Evolutionary conservation across 1,140 invertebrate genomes (phyloP).

Genomic region (Teleogryllus occipitalis): DNA sequence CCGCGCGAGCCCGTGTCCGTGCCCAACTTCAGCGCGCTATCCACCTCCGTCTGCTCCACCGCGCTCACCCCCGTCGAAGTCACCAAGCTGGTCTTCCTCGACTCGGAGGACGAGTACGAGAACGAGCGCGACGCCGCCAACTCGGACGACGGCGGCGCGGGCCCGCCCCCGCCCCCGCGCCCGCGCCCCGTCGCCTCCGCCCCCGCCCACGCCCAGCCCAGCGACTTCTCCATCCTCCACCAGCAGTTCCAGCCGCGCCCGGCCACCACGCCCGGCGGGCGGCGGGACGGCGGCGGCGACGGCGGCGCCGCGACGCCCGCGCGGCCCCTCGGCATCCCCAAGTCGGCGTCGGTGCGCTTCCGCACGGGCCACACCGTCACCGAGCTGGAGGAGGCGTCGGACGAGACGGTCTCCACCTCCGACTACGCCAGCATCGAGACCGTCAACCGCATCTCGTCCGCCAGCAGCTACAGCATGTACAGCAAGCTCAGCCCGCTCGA

Average conservation of each 20-base stretch:
- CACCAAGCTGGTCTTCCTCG: slow-evolving; percentile 58
- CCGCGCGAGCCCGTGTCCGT: slow-evolving; percentile 61
- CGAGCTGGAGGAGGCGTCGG: slow-evolving; percentile 50
- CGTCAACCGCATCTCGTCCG: slow-evolving; percentile 45
- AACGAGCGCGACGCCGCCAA: slow-evolving; percentile 30
- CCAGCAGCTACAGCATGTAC: slow-evolving; percentile 38
- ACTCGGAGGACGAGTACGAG: slow-evolving; percentile 58
- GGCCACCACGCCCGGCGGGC: slow-evolving; percentile 15
- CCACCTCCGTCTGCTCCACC: slow-evolving; percentile 23
- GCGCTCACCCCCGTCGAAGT: slow-evolving; percentile 56
- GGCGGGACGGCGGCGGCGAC: slow-evolving; percentile 34
- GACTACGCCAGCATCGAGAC: slow-evolving; percentile 69
- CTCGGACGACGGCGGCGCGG: slow-evolving; percentile 20
- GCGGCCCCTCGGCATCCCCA: slow-evolving; percentile 24
- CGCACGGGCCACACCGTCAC: slow-evolving; percentile 31
- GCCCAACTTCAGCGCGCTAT: slow-evolving; percentile 54
- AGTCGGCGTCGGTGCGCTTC: slow-evolving; percentile 54
- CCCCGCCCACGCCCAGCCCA: background rate
- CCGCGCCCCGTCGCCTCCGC: background rate
- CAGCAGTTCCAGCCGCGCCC: slow-evolving; percentile 29
- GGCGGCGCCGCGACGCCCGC: slow-evolving; percentile 20
- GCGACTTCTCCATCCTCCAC: slow-evolving; percentile 28
- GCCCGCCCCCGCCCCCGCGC: slow-evolving; percentile 16
- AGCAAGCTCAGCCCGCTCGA: slow-evolving; percentile 26
- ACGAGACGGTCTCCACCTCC: slow-evolving; percentile 56